Evolutionary conservation across 2,888 invertebrate species (phyloP), one percentile per base, ranked within the genome.

Genomic region (Pelosia muscerda): DNA sequence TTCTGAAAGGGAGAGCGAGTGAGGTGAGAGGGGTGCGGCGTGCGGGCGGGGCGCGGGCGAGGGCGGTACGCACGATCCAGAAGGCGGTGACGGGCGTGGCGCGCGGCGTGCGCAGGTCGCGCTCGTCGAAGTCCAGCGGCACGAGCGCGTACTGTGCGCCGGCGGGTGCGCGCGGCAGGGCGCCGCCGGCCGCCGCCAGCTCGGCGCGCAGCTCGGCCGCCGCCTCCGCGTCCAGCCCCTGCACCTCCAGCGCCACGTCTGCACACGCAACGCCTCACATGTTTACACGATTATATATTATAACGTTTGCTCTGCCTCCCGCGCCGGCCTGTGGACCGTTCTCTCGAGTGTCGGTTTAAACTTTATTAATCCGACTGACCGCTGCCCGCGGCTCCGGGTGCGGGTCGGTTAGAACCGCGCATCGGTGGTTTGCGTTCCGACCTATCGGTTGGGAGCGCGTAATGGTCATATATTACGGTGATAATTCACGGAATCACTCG

Each of bases 51-150:
- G 23, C 6, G 56, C 5, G 26, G 4, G 54, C 1, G 6, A 4
- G n/a, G 15, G 23, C 49, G 42, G 1, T 15, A 91, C 95, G 91
- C 79, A 96, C 96, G 82, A 98, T 91, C 96, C 97, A 98, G 71
- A 97, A 95, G 76, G 96, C 95, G 2, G 97, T 97, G 66, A 98
- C 96, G 0, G 97, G 89, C 81, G 97, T 96, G 0, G 96, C 96
- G 0, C 92, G 89, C 59, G 90, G 85, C 0, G 94, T 94, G 1
- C 95, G 75, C 25, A 93, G 85, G 5, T 92, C 94, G 0, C 65
- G 72, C 0, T 74, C 70, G 65, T 90, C 90, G 79, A 89, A 94
- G 83, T 94, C 93, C 0, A 95, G 81, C 22, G 95, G 95, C 75
- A 94, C 92, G 0, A 95, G 84, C 23, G 83, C 90, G 74, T 88